A percentile compares a stretch with the other conserved stretches of the same genome.
Evolutionary conservation across 2,888 invertebrate species (phyloP).

Genomic region (Marronus borbonicus): DNA sequence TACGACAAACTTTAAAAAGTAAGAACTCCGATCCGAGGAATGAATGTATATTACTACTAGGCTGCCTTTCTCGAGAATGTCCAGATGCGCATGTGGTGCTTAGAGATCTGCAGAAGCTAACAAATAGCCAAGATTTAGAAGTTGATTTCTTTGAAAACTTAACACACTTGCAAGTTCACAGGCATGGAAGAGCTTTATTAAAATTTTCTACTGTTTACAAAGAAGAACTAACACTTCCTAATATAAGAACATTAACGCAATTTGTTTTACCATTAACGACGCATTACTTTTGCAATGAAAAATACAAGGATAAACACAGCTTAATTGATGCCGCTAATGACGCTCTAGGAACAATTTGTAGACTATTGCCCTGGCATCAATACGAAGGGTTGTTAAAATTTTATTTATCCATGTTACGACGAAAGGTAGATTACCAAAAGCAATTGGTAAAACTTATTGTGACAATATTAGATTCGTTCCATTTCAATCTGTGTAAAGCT

Average conservation of each 20-base stretch:
- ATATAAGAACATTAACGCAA: conserved; percentile 83
- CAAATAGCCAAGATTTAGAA: conserved; percentile 83
- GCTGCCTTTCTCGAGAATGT: conserved; percentile 83
- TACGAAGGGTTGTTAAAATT: conserved; percentile 87
- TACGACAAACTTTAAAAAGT: conserved; percentile 81
- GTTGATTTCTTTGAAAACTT: conserved; percentile 97
- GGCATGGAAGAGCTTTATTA: conserved; percentile 86
- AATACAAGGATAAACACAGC: conserved; percentile 83
- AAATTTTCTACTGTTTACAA: conserved; percentile 81
- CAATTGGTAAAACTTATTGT: conserved; percentile 85
- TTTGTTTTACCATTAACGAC: conserved; percentile 90
- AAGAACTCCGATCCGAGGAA: conserved; percentile 82
- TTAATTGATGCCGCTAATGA: conserved; percentile 90
- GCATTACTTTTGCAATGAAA: conserved; percentile 84
- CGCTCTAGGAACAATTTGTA: conserved; percentile 83
- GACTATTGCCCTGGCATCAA: conserved; percentile 89
- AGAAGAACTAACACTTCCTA: conserved; percentile 75
- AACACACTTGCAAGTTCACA: conserved; percentile 88
- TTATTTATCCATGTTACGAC: conserved; percentile 84
- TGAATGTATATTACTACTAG: conserved; percentile 86
- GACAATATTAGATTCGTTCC: conserved; percentile 90
- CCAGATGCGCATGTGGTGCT: conserved; percentile 80
- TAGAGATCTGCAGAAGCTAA: conserved; percentile 79
- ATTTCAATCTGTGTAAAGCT: conserved; percentile 87
- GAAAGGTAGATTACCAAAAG: conserved; percentile 84